A percentile compares a stretch with the other conserved stretches of the same genome.
These are phyloP conservation scores for Meandrina meandrites DNA, from an alignment of 92 coral and sea anemone genomes.

Conservation along the genomic window DNA sequence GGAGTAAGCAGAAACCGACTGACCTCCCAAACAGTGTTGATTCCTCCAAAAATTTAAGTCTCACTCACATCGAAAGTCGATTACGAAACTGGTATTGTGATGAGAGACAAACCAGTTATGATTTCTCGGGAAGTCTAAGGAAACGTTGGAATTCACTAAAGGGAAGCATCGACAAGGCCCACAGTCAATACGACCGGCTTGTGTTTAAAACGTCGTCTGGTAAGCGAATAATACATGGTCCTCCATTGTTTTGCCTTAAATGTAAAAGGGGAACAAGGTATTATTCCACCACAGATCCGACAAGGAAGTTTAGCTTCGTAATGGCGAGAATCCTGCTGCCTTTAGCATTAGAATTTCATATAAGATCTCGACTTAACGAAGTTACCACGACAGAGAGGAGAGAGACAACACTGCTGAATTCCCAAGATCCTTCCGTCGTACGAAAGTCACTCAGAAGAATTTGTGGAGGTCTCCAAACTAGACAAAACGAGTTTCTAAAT, in stretches of 20 bases:
- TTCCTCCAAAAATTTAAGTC: slow-evolving; percentile 11
- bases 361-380: slow-evolving; percentile 37
- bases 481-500: not conserved
- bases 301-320: slow-evolving; percentile 50
- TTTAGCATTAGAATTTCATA: slow-evolving; percentile 38
- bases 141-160: slow-evolving; percentile 34
- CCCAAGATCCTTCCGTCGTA: not conserved
- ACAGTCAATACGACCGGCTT: slow-evolving; percentile 20
- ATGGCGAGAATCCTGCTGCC: slow-evolving; percentile 36
- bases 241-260: slow-evolving; percentile 51
- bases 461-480: slow-evolving; percentile 1
- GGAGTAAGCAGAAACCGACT: slow-evolving; percentile 45
- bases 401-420: slow-evolving; percentile 30
- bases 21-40: slow-evolving; percentile 24
- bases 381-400: not conserved
- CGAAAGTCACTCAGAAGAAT: not conserved
- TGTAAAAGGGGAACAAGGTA: slow-evolving; percentile 27
- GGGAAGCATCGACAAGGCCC: slow-evolving; percentile 18
- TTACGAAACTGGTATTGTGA: slow-evolving; percentile 46
- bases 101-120: slow-evolving; percentile 34
- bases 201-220: not conserved
- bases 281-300: slow-evolving; percentile 15
- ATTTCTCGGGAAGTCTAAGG: slow-evolving; percentile 18
- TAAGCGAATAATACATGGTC: slow-evolving; percentile 25
- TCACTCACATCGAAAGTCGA: slow-evolving; percentile 38